Base-by-base conservation (phyloP, 2,797 vertebrate genomes). In the Onychomys torridus region DNA sequence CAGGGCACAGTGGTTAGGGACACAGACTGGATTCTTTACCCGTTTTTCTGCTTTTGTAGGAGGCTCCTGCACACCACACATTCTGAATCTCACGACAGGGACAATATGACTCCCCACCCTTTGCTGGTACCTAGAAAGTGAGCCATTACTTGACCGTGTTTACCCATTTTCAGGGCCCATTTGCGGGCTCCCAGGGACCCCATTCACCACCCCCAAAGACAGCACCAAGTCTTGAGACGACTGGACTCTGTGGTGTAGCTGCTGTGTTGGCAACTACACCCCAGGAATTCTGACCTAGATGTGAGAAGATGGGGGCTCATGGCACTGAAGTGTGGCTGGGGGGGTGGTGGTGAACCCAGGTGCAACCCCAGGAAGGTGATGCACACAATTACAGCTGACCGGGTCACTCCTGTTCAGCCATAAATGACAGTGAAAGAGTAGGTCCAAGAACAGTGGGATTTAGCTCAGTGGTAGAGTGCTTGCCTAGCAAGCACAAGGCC, bases 241-340 rank as follows among this genome's bases (percentile, higher is more conserved):
- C 73, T 1, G 19, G n/a, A 16, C 34, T 57, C 52, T 88, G 16
- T 8, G 34, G 29, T 40, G 6, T 16, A 7, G n/a, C 67, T 52
- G 73, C 25, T 32, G 21, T n/a, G 29, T 89, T 69, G 34, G 55
- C 61, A 46, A 67, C 21, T 46, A 0, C 32, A 25, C 52, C 88
- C 16, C 14, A 5, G 32, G 77, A 17, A 40, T 89, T 88, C 71
- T 65, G 86, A 65, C 59, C 75, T 5, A 27, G 61, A 63, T 3
- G 4, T 0, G 1, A 55, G 40, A 83, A 25, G 52, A 46, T 0
- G 0, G 4, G 2, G 34, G 46, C 25, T 16, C 25, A 34, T 12
- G 59, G 61, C 34, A 34, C 46, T 29, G 34, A 27, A 4, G 27
- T 2, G 6, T 40, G 29, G 46, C n/a, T 75, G 32, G 13, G 13